phyloP scores from a whole-genome alignment of 1,140 invertebrate genomes.

The Conus betulinus region DNA sequence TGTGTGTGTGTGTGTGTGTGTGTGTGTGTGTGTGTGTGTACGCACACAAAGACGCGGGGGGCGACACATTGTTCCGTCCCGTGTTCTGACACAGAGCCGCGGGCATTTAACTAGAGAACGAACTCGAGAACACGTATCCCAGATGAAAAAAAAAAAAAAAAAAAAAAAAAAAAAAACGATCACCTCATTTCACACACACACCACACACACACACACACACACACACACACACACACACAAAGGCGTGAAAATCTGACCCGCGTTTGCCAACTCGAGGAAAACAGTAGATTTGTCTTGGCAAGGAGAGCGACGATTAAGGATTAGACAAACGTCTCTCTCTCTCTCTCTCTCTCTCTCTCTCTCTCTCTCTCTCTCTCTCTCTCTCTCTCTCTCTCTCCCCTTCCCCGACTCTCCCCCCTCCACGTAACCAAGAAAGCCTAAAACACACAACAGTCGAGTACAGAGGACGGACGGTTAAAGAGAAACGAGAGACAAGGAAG shows the following conservation, averaged over 20 bases:
- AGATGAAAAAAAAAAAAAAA: background rate
- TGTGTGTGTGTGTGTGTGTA: constrained; percentile 10
- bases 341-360: too few relatives aligned
- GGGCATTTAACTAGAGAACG: too few relatives aligned
- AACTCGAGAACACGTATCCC: too few relatives aligned
- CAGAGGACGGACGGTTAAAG: background rate
- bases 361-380: too few relatives aligned
- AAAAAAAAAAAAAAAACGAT: background rate
- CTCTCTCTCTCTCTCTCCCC: background rate
- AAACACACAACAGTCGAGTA: background rate
- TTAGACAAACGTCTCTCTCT: background rate
- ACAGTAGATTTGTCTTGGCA: too few relatives aligned
- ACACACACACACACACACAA: background rate
- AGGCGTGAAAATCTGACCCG: background rate
- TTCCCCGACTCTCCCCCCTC: background rate
- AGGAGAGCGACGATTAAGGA: background rate
- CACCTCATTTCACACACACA: background rate
- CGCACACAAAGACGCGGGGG: too few relatives aligned
- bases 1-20: constrained; percentile 9
- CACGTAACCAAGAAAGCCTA: background rate
- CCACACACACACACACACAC: background rate
- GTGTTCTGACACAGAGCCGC: too few relatives aligned
- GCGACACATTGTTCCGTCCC: background rate
- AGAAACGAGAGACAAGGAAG: background rate
- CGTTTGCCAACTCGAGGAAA: too few relatives aligned